These are phyloP conservation scores for Parapsyche elsis DNA, from an alignment of 1,140 invertebrate species.

Conservation along the genomic window DNA sequence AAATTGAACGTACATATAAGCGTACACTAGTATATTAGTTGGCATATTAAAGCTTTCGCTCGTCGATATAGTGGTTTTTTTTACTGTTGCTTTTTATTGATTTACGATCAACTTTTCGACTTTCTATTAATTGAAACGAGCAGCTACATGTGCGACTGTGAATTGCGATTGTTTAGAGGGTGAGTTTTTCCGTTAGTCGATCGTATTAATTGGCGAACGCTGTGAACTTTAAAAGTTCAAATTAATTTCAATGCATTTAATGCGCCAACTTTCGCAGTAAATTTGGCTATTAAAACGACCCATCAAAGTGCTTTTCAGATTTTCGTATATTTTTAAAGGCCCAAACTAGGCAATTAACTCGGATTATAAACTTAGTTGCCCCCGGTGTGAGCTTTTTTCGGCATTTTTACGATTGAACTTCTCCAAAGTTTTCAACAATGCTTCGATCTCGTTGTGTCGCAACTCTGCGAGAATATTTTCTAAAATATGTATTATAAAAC, in stretches of 20 bases:
- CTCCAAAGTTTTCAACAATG: not conserved
- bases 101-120: too few species aligned
- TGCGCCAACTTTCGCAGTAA: not conserved
- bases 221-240: not conserved
- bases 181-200: too few species aligned
- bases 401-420: not conserved
- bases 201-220: too few species aligned
- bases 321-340: not conserved
- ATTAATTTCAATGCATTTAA: slow-evolving; percentile 5
- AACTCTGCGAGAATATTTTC: not conserved
- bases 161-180: too few species aligned
- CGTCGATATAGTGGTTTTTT: too few species aligned
- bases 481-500: not conserved
- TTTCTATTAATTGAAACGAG: too few species aligned
- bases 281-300: slow-evolving; percentile 14
- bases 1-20: too few species aligned
- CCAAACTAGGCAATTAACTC: not conserved
- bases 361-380: not conserved
- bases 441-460: too few species aligned
- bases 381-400: not conserved
- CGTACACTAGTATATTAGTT: too few species aligned
- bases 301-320: not conserved
- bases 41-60: too few species aligned
- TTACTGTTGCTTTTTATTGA: too few species aligned
- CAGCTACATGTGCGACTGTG: too few species aligned